Conservation (phyloP, 2,888 invertebrate species). For the Osmoderma eremita region DNA sequence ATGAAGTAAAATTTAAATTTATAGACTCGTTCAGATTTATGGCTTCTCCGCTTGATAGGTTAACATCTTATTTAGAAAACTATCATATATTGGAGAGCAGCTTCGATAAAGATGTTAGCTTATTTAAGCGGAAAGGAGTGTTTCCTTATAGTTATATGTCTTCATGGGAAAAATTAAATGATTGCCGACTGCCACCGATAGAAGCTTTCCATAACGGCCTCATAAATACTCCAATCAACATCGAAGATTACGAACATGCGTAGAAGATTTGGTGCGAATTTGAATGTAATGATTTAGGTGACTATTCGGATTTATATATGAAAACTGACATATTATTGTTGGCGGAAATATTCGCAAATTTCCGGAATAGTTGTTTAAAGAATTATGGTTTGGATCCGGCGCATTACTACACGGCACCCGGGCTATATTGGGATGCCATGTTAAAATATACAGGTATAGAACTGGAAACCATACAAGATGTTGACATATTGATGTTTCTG, state of each 20-base stretch:
- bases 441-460: slow-evolving; percentile 52
- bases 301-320: slow-evolving; percentile 53
- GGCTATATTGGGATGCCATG: slow-evolving; percentile 54
- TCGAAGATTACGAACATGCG: no score
- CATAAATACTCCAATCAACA: no score
- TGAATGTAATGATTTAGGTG: not conserved
- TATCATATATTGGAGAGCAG: not conserved
- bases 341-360: slow-evolving; percentile 49
- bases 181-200: slow-evolving; percentile 37
- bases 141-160: no score
- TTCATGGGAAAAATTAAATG: no score
- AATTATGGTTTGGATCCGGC: slow-evolving; percentile 32
- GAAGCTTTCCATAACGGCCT: not conserved
- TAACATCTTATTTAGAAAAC: slow-evolving; percentile 39
- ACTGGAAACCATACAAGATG: no score
- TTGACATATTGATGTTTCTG: slow-evolving; percentile 23
- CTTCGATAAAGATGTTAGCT: not conserved
- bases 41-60: slow-evolving; percentile 47
- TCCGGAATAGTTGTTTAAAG: not conserved
- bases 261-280: no score
- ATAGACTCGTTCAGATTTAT: slow-evolving; percentile 50
- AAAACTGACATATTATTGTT: slow-evolving; percentile 49
- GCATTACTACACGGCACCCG: slow-evolving; percentile 53
- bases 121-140: no score
- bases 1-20: slow-evolving; percentile 45